Conservation (phyloP, 1,140 invertebrate genomes). For the Chymomyza costata region DNA sequence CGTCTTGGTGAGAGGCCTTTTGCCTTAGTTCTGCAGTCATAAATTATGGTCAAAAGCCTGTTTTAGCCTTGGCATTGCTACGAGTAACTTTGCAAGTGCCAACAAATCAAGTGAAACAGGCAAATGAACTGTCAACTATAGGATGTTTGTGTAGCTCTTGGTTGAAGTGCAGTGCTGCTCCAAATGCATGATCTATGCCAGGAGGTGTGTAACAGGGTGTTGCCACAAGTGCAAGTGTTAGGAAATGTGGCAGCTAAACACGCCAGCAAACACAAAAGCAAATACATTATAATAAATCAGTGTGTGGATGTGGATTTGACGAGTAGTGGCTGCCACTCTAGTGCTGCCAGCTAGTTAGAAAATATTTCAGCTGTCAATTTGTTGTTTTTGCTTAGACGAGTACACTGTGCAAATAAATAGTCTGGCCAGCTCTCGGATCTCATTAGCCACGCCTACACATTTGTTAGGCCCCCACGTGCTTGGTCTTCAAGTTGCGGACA, state of each 20-base stretch:
- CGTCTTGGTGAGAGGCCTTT: background rate
- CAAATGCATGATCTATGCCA: slow-evolving; percentile 49
- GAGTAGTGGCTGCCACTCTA: too few relatives aligned
- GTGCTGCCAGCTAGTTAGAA: slow-evolving; percentile 44
- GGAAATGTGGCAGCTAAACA: slow-evolving; percentile 32
- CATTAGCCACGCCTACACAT: slow-evolving; percentile 60
- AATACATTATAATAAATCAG: slow-evolving; percentile 66
- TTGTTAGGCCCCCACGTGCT: slow-evolving; percentile 30
- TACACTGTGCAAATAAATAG: slow-evolving; percentile 12
- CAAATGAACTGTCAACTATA: slow-evolving; percentile 69
- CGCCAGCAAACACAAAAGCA: slow-evolving; percentile 58
- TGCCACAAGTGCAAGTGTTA: too few relatives aligned
- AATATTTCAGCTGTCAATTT: slow-evolving; percentile 58
- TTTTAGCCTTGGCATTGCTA: background rate
- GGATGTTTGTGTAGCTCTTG: slow-evolving; percentile 50
- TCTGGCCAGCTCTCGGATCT: slow-evolving; percentile 16
- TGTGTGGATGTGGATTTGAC: too few relatives aligned
- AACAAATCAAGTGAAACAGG: slow-evolving; percentile 52
- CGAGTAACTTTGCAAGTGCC: background rate
- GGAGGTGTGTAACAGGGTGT: too few relatives aligned
- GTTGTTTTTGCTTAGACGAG: slow-evolving; percentile 20
- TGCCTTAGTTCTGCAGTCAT: slow-evolving; percentile 50
- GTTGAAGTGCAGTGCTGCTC: too few relatives aligned
- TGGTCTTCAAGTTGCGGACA: too few relatives aligned
- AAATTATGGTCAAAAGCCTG: slow-evolving; percentile 47